A percentile compares a stretch with the other conserved stretches of the same genome.
These are phyloP conservation scores for Aradophagus sp. DNA, from an alignment of 1,140 invertebrate species.

Conservation along the genomic window DNA sequence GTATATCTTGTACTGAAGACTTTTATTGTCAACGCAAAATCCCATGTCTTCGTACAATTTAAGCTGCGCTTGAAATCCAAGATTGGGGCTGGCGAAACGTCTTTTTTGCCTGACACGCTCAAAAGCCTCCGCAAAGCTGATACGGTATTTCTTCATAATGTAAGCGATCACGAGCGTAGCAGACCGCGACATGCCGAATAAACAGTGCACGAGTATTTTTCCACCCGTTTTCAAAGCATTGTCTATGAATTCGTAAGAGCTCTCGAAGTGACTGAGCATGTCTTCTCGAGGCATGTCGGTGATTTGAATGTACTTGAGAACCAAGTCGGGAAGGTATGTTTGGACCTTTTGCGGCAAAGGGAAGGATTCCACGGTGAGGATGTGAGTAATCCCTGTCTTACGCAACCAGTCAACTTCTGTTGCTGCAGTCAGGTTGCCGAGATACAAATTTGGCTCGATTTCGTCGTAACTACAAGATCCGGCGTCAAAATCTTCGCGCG, in stretches of 20 bases:
- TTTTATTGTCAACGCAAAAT: constrained; percentile 81
- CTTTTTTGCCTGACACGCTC: constrained; percentile 80
- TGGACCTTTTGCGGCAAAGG: constrained; percentile 84
- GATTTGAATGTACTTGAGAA: constrained; percentile 85
- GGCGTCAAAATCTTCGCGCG: constrained; percentile 77
- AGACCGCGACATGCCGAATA: constrained; percentile 90
- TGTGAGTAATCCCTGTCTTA: constrained; percentile 81
- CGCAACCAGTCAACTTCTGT: constrained; percentile 81
- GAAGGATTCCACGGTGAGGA: constrained; percentile 87
- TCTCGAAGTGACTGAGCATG: constrained; percentile 84
- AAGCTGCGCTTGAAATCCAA: constrained; percentile 84
- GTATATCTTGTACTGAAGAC: constrained; percentile 85
- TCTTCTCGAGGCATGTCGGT: constrained; percentile 89
- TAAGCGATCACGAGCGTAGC: constrained; percentile 88
- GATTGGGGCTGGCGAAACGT: constrained; percentile 81
- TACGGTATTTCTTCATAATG: constrained; percentile 86
- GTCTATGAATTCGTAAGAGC: constrained; percentile 83
- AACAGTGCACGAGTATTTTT: constrained; percentile 86
- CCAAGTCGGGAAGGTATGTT: constrained; percentile 78
- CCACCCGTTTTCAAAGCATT: constrained; percentile 76
- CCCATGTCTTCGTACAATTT: constrained; percentile 86
- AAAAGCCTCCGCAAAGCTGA: constrained; percentile 81
- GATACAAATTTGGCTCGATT: constrained; percentile 82
- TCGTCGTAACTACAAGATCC: constrained; percentile 80
- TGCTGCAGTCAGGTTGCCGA: constrained; percentile 87